Base-by-base conservation (phyloP, 2,888 invertebrate genomes). In the Eupithecia exiguata region DNA sequence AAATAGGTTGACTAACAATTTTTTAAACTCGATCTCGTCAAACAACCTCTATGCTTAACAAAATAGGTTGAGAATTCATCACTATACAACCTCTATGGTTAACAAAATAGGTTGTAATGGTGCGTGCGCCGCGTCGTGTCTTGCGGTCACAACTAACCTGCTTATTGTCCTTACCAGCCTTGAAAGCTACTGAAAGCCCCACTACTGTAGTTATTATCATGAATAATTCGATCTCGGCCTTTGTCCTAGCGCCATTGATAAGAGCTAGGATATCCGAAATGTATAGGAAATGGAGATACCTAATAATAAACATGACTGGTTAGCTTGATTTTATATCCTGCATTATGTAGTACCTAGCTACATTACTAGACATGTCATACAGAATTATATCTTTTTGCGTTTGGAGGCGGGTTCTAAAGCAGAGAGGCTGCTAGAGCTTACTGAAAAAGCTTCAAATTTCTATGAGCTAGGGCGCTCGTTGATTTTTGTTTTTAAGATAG, bases 161-260 rank as follows among this genome's bases (percentile, higher is more conserved):
- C 82, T 82, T 81, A 80, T 80, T 79, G 49, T 83, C 83, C 84
- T 81, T 81, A 80, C 86, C 82, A 90, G 86, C 92, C 93, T 91
- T 90, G 92, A 91, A 92, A 89, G 89, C 90, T 92, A 87, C 89
- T 90, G 91, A 90, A 91, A 91, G 90, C 88, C 86, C 86, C 86
- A 83, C 86, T 87, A 86, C 74, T 76, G 36, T 40, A 36, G 63
- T n/a, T 21, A 77, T 76, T 76, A 75, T 76, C 78, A 53, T 70
- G 74, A 77, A 76, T 79, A 82, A 82, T 82, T 79, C 80, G 78
- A 81, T 74, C 79, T 78, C 71, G 75, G 74, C 72, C 72, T 70
- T 68, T 72, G 74, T 77, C 76, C 78, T 78, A 74, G 71, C 72
- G 76, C 78, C 77, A 78, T 79, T 76, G 74, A 76, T 75, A 63